These are phyloP conservation scores for Hydropotes inermis DNA, from an alignment of 2,113 vertebrate genomes.

Conservation along the genomic window DNA sequence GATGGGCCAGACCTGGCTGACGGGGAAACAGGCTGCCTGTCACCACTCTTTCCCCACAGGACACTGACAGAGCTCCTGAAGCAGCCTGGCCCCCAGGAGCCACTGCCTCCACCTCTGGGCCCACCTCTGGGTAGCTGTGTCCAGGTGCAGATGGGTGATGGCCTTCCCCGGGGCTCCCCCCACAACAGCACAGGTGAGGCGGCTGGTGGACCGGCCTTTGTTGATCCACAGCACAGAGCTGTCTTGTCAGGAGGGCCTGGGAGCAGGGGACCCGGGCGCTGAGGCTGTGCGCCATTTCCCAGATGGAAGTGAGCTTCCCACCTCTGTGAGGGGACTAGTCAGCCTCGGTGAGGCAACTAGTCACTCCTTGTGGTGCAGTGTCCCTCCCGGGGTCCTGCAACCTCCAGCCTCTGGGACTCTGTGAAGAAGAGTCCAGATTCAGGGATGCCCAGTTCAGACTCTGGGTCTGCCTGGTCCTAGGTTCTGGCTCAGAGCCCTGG, in stretches of 20 bases:
- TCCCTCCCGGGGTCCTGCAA: not conserved
- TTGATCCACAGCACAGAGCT: not conserved
- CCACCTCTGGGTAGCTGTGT: conserved; percentile 75
- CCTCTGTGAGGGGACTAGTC: not conserved
- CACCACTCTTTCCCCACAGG: conserved; percentile 57
- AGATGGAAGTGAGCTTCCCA: not conserved
- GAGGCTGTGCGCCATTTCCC: not conserved
- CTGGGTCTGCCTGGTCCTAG: not conserved
- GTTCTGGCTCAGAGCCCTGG: not conserved
- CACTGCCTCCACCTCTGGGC: conserved; percentile 73
- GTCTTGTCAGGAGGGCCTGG: not conserved
- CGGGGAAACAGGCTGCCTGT: not conserved
- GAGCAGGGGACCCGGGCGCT: not conserved
- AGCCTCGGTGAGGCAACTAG: not conserved
- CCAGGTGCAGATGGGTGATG: conserved; percentile 81
- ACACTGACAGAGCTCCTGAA: conserved; percentile 85
- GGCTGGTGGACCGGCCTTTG: rapidly evolving
- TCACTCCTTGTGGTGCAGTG: not conserved
- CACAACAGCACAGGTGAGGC: conserved; percentile 79
- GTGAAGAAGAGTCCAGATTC: not conserved
- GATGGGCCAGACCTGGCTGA: not conserved
- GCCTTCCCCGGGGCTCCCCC: conserved; percentile 70
- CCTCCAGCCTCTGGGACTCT: not conserved
- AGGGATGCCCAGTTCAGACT: not conserved
- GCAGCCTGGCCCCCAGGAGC: conserved; percentile 76